Conservation (phyloP, 2,888 invertebrate genomes). For the Sesamia inferens region DNA sequence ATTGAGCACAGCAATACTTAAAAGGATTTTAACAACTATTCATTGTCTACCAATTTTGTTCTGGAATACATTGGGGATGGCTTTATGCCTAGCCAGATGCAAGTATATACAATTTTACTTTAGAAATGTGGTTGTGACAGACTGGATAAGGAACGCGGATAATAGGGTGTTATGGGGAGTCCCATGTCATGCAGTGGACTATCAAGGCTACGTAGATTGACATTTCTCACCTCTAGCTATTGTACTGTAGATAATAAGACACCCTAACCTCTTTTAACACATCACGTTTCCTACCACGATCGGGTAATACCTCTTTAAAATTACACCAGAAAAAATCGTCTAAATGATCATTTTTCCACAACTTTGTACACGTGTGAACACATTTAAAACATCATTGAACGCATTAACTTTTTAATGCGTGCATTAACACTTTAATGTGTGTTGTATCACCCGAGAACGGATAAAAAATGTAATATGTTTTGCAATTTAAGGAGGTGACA, state of each 20-base stretch:
- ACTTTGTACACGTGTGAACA: background rate
- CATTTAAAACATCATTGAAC: slow-evolving; percentile 14
- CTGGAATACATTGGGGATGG: background rate
- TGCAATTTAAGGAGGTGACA: slow-evolving; percentile 35
- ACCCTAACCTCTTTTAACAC: background rate
- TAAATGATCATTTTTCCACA: background rate
- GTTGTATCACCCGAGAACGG: slow-evolving; percentile 13
- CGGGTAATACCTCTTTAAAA: background rate
- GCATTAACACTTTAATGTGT: slow-evolving; percentile 26
- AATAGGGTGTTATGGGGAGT: background rate
- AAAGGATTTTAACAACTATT: too few relatives aligned
- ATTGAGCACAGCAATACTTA: background rate
- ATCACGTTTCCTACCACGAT: background rate
- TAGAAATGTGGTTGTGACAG: background rate
- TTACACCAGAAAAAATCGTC: background rate
- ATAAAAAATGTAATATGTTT: slow-evolving; percentile 33
- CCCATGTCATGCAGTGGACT: too few relatives aligned
- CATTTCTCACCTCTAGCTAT: background rate
- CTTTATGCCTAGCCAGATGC: background rate
- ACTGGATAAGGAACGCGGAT: background rate
- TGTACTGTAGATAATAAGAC: background rate
- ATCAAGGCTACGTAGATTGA: background rate
- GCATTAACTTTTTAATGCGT: slow-evolving; percentile 43
- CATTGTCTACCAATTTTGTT: background rate
- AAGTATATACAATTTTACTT: background rate